These are phyloP conservation scores for Martes martes DNA, from an alignment of 2,113 vertebrate species.

Conservation along the genomic window DNA sequence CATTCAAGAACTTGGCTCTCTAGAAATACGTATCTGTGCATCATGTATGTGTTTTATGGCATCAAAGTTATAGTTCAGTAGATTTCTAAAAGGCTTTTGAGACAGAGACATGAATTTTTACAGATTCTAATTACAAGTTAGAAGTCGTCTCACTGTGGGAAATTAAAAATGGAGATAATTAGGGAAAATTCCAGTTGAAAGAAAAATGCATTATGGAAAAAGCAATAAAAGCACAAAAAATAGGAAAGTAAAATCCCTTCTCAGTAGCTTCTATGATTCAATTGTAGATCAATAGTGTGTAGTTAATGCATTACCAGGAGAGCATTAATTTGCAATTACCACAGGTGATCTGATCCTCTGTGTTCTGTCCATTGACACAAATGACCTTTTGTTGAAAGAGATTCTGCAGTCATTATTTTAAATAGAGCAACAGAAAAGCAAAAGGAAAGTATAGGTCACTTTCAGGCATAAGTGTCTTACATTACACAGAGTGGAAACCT, in stretches of 20 bases:
- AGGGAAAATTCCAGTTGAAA: constrained; percentile 80
- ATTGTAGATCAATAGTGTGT: constrained; percentile 85
- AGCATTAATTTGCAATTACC: constrained; percentile 87
- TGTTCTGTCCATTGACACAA: constrained; percentile 81
- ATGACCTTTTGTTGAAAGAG: constrained; percentile 82
- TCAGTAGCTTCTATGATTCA: constrained; percentile 79
- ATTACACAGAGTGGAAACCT: not conserved
- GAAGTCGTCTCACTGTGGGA: constrained; percentile 77
- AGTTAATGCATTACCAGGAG: constrained; percentile 87
- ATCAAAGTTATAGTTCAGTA: constrained; percentile 64
- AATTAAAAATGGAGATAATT: constrained; percentile 84
- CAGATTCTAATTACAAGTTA: constrained; percentile 75
- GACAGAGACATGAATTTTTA: constrained; percentile 72
- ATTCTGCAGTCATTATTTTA: constrained; percentile 81
- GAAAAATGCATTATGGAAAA: constrained; percentile 80
- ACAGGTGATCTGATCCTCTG: constrained; percentile 81
- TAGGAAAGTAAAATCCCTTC: constrained; percentile 80
- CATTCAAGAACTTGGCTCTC: not conserved
- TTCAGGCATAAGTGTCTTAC: constrained; percentile 15
- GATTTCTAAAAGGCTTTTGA: constrained; percentile 75
- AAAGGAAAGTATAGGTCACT: constrained; percentile 46
- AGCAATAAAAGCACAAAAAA: constrained; percentile 76
- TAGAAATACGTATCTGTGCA: constrained; percentile 60
- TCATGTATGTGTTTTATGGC: constrained; percentile 63
- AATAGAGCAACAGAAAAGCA: constrained; percentile 61